Percentiles rank a stretch among this genome's conserved stretches.
These are phyloP conservation scores for Burhinus oedicnemus DNA, from an alignment of 2,113 vertebrate species.

Conservation along the genomic window DNA sequence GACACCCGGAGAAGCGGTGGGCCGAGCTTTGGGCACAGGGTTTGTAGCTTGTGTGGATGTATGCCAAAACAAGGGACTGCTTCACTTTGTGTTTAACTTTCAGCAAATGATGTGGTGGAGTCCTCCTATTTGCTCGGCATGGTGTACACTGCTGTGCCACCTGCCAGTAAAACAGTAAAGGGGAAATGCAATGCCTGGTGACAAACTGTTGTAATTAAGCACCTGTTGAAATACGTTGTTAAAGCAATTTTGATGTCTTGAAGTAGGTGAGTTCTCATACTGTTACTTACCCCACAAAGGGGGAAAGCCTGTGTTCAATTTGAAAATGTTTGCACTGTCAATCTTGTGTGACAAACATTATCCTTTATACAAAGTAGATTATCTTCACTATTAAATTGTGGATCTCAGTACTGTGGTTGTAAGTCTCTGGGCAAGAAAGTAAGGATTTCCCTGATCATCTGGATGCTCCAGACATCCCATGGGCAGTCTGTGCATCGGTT, in stretches of 20 bases:
- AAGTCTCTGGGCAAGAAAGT: not conserved
- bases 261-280: not conserved
- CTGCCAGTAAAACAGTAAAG: not conserved
- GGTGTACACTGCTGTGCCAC: not conserved
- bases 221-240: not conserved
- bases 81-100: not conserved
- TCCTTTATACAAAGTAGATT: not conserved
- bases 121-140: too few relatives aligned
- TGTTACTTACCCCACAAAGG: not conserved
- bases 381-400: accelerated
- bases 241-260: not conserved
- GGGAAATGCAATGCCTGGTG: too few relatives aligned
- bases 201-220: not conserved
- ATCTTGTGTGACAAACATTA: not conserved
- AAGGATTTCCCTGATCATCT: not conserved
- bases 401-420: not conserved
- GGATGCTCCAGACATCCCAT: not conserved
- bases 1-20: too few relatives aligned
- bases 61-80: not conserved
- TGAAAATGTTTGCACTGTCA: not conserved
- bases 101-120: not conserved
- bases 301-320: not conserved
- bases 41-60: not conserved
- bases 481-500: not conserved
- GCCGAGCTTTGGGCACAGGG: not conserved